Conservation (phyloP, 1,140 invertebrate genomes). For the Lasaia peninsularis region DNA sequence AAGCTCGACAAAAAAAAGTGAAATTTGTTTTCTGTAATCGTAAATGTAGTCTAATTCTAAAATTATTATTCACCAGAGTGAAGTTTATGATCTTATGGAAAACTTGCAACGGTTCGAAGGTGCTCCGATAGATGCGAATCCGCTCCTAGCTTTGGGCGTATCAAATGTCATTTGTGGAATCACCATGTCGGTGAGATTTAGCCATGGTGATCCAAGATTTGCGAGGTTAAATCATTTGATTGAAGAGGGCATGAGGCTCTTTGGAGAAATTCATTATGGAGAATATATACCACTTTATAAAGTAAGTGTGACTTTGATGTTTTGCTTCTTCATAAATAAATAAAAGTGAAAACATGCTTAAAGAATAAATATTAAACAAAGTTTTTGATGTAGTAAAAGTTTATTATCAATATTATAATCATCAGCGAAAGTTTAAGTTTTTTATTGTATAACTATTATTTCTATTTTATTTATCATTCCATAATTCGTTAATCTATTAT, state of each 20-base stretch:
- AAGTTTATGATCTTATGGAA: slow-evolving; percentile 86
- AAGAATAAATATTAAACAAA: too few relatives aligned
- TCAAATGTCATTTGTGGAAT: slow-evolving; percentile 95
- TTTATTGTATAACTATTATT: too few relatives aligned
- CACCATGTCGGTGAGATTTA: slow-evolving; percentile 92
- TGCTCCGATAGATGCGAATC: slow-evolving; percentile 83
- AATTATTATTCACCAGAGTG: slow-evolving; percentile 78
- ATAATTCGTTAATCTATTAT: too few relatives aligned
- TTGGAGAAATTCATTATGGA: slow-evolving; percentile 87
- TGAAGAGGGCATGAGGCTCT: slow-evolving; percentile 92
- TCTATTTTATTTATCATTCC: too few relatives aligned
- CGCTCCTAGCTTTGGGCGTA: slow-evolving; percentile 86
- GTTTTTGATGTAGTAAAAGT: too few relatives aligned
- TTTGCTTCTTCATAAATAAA: neutral
- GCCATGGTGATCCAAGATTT: slow-evolving; percentile 86
- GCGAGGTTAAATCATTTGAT: slow-evolving; percentile 88
- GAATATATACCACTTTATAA: slow-evolving; percentile 79
- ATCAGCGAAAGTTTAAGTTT: too few relatives aligned
- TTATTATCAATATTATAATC: too few relatives aligned
- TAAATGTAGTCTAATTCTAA: slow-evolving; percentile 21
- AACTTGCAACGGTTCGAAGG: slow-evolving; percentile 80
- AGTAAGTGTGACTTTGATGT: slow-evolving; percentile 42
- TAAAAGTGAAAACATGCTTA: neutral
- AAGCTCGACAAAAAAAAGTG: neutral
- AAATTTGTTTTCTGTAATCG: neutral